Conservation (phyloP, 2,888 invertebrate species). For the Apoda limacodes region DNA sequence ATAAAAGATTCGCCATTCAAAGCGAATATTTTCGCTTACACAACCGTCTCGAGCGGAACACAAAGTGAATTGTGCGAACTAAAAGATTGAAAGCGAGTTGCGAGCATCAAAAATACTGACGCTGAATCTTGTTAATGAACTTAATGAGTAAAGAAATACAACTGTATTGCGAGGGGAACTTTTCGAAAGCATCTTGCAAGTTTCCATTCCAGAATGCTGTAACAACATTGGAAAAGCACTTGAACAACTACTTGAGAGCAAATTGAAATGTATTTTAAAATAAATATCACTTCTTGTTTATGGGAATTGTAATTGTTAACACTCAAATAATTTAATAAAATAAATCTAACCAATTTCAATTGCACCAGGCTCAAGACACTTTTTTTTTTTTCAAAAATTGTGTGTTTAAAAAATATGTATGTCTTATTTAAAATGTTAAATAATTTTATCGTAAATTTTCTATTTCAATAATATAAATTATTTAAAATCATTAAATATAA, state of each 20-base stretch:
- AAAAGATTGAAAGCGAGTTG: constrained; percentile 53
- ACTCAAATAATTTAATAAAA: no score
- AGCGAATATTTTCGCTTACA: constrained; percentile 58
- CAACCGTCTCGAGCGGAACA: constrained; percentile 43
- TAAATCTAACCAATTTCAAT: no score
- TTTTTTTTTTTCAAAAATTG: no score
- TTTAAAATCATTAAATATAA: no score
- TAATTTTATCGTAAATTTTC: no score
- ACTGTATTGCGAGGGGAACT: constrained; percentile 42
- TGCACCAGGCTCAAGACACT: no score
- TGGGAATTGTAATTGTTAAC: no score
- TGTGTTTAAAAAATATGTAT: no score
- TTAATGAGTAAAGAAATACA: constrained; percentile 57
- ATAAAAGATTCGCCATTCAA: constrained; percentile 62
- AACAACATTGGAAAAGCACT: constrained; percentile 32
- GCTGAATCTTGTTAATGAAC: constrained; percentile 59
- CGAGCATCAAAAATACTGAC: constrained; percentile 56
- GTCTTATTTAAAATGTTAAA: no score
- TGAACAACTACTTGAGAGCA: constrained; percentile 31
- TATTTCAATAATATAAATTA: no score
- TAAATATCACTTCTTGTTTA: constrained; percentile 32
- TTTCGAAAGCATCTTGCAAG: constrained; percentile 44
- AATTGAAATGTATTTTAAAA: constrained; percentile 43
- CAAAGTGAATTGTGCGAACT: constrained; percentile 53
- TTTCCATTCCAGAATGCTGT: constrained; percentile 46